Conservation (phyloP, 2,113 vertebrate genomes). For the Cyprinodon variegatus region DNA sequence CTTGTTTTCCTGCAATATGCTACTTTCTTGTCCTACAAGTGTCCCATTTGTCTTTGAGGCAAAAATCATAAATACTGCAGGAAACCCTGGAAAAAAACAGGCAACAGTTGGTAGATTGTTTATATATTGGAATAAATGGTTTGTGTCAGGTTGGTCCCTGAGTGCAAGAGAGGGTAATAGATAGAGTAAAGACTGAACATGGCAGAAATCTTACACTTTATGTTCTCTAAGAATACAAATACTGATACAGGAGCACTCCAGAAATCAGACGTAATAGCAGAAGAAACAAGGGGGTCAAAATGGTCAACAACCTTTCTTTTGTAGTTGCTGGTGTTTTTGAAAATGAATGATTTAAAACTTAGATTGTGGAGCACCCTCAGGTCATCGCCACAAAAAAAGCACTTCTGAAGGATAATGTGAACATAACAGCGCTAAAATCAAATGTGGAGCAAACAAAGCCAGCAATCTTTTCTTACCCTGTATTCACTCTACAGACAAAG, state of each 20-base stretch:
- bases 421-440: conserved; percentile 11
- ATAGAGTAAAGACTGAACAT: conserved; percentile 22
- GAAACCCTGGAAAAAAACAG: conserved; percentile 37
- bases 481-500: conserved; percentile 6
- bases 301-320: conserved; percentile 19
- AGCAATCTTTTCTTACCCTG: neutral
- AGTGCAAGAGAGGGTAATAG: conserved; percentile 2
- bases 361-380: conserved; percentile 23
- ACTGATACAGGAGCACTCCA: conserved; percentile 29
- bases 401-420: neutral
- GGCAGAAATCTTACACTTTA: conserved; percentile 30
- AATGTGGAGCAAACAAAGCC: neutral
- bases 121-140: conserved; percentile 50
- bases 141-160: conserved; percentile 32
- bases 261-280: conserved; percentile 42
- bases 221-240: conserved; percentile 41
- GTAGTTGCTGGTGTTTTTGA: conserved; percentile 11
- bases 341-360: conserved; percentile 25
- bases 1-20: conserved; percentile 52
- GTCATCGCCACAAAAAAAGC: conserved; percentile 28
- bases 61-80: conserved; percentile 22
- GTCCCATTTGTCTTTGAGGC: conserved; percentile 39
- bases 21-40: conserved; percentile 45
- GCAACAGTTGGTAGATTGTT: conserved; percentile 39
- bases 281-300: conserved; percentile 44